A percentile compares a stretch with the other conserved stretches of the same genome.
These are phyloP conservation scores for Parazoanthus swiftii DNA, from an alignment of 92 coral and sea anemone genomes.

Conservation along the genomic window DNA sequence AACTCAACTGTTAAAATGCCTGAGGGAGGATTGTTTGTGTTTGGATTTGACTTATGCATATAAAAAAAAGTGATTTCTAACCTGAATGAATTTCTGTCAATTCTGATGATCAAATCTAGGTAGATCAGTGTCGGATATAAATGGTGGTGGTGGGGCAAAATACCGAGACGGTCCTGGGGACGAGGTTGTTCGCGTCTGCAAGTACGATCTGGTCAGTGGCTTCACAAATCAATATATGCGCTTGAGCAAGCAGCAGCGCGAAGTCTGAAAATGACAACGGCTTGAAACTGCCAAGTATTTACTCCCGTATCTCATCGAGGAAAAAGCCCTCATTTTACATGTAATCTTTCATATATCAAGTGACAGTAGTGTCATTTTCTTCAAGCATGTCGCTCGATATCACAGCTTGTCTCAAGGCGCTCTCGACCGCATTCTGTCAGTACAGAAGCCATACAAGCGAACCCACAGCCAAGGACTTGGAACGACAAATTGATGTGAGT, in stretches of 20 bases:
- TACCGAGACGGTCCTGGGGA: no score
- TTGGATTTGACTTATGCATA: no score
- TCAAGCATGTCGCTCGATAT: constrained; percentile 85
- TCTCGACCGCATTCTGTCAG: constrained; percentile 89
- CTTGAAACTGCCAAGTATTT: neutral
- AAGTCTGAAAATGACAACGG: constrained; percentile 47
- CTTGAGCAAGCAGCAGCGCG: constrained; percentile 45
- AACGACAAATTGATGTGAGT: constrained; percentile 96
- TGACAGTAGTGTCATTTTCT: neutral
- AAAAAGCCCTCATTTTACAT: neutral
- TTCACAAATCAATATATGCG: constrained; percentile 33
- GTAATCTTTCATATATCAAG: neutral
- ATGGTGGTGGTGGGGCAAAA: no score
- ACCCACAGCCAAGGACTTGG: constrained; percentile 82
- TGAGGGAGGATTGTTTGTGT: no score
- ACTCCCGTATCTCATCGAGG: no score
- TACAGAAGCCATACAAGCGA: constrained; percentile 87
- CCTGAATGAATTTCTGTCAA: no score
- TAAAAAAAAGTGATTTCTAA: no score
- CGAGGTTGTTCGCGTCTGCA: no score
- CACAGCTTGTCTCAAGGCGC: constrained; percentile 93
- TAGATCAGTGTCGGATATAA: no score
- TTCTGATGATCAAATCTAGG: no score
- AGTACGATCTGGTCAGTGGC: constrained; percentile 42
- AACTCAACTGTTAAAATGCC: no score